Evolutionary conservation across 1,140 invertebrate species (phyloP), one percentile per base, ranked within the genome.

Genomic region (Neodiprion fabricii): DNA sequence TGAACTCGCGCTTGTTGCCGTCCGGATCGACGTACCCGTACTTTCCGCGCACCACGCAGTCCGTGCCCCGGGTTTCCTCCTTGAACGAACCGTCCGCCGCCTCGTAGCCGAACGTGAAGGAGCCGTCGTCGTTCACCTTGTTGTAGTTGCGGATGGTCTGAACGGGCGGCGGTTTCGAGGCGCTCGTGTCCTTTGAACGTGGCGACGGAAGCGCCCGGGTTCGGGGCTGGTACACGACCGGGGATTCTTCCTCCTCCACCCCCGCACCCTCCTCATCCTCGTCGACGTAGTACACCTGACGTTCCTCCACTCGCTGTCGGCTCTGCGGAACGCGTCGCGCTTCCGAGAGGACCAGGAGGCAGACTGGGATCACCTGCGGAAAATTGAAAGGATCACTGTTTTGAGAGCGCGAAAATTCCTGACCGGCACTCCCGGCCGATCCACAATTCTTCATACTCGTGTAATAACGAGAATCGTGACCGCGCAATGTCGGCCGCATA

Each of bases 71-170:
- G 1, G 94, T 95, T 85, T 97, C 95, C 83, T 96, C 95, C 80
- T 96, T 96, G 90, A 96, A 96, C 17, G 94, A 95, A n/a, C 95
- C 95, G 82, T 96, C 95, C 10, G 94, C 95, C 1, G 95, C 95
- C 85, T 96, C 95, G 84, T 96, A 97, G 47, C 94, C 94, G 84
- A 96, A 96, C 14, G 95, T 96, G 85, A 96, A 96, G 68, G 94
- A 95, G 23, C 95, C 95, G 80, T 95, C 94, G 81, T 95, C 94
- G 82, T 95, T 95, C 2, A 95, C 92, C 86, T 95, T 95, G 84
- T 94, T 95, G 84, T 94, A 95, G 79, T 95, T 95, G 61, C 94
- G 88, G 76, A 95, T 94, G 1, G 94, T 95, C 82, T 94, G 93
- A 0, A 95, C 94, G 7, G 94, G 93, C 11, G 93, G 92, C 49